Conservation (phyloP, 2,113 vertebrate genomes). For the Corythoichthys intestinalis region DNA sequence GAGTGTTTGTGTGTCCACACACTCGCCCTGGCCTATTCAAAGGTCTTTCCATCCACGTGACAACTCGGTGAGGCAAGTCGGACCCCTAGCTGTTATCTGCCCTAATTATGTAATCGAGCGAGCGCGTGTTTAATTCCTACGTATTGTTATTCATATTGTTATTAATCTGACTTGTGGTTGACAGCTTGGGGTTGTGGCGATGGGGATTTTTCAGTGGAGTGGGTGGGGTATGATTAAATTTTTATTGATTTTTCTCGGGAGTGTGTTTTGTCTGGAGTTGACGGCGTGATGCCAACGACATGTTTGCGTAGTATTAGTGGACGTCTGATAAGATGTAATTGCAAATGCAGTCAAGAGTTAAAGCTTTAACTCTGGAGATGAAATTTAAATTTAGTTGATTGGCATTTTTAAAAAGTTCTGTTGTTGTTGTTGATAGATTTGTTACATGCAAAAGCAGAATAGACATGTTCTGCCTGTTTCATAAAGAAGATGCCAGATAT, state of each 20-base stretch:
- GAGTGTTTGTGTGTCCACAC: conserved; percentile 11
- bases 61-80: neutral
- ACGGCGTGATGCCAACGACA: conserved; percentile 7
- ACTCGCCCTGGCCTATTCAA: neutral
- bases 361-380: too few species aligned
- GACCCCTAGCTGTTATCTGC: neutral
- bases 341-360: too few species aligned
- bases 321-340: neutral
- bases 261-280: conserved; percentile 73
- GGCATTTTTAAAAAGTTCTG: too few species aligned
- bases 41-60: neutral
- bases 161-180: conserved; percentile 40
- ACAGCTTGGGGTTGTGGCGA: conserved; percentile 48
- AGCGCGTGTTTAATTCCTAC: neutral
- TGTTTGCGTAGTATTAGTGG: neutral
- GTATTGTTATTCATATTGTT: conserved; percentile 38
- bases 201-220: conserved; percentile 5
- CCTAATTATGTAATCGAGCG: neutral
- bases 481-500: too few species aligned
- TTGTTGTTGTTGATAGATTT: too few species aligned
- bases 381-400: too few species aligned
- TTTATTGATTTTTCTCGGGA: conserved; percentile 72
- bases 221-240: conserved; percentile 48
- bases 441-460: too few species aligned
- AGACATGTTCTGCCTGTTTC: too few species aligned